Evolutionary conservation across 2,888 invertebrate genomes (phyloP), one percentile per base, ranked within the genome.

Genomic region (Onthophagus sagittarius): DNA sequence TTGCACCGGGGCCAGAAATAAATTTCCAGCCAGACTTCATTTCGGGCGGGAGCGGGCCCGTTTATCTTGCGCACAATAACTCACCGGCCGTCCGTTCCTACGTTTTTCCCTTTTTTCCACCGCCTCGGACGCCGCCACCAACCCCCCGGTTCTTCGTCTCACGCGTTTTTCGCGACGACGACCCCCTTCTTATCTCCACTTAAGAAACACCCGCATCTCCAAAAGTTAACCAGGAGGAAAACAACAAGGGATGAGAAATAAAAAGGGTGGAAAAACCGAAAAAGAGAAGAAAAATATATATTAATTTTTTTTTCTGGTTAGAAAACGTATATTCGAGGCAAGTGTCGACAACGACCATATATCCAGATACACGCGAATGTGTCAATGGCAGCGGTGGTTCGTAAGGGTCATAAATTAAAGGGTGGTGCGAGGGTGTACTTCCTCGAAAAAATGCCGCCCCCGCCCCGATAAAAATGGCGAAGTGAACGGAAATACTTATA

Each of bases 21-120:
- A 85, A 85, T 85, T 85, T 85, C 89, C 86, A 85, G 85, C 88
- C 85, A 86, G 90, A 90, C 90, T 90, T 90, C 90, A 90, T 90
- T 90, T 90, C 89, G 90, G 89, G 88, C 88, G 87, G 88, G 89
- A 89, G 89, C 88, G 88, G 88, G 87, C 89, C 89, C 90, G 90
- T 90, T 90, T 90, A 90, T 90, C 90, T 90, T 90, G 87, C 88
- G 88, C 86, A 88, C 88, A 89, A 90, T 90, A 90, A 90, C 73
- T 76, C 75, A 74, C 75, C 73, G 62, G 69, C 73, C 73, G 73
- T 75, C 76, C 76, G 82, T 83, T 81, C 83, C 84, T 84, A 81
- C 83, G 83, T 80, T 83, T 81, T 82, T 84, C 82, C 81, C 74
- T 72, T 82, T 83, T 83, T 73, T 72, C 67, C 65, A 71, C 69